These are phyloP conservation scores for Eunapius fragilis DNA, from an alignment of 37 sponge, comb jelly and placozoan species.

Conservation along the genomic window DNA sequence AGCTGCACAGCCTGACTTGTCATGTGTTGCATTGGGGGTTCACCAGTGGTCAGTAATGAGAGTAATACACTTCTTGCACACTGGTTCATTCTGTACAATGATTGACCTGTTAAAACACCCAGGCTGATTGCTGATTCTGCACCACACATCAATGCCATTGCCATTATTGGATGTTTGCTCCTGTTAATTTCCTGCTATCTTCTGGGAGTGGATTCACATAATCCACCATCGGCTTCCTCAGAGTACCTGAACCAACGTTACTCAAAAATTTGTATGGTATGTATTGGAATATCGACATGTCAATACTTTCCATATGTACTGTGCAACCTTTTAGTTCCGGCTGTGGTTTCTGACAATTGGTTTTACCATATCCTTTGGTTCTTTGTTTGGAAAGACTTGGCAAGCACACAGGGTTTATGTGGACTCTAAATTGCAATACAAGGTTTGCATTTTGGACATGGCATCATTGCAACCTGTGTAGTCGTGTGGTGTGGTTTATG, in stretches of 20 bases:
- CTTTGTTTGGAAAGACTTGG: conserved; percentile 42
- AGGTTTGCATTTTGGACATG: too few species aligned
- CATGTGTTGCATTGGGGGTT: too few species aligned
- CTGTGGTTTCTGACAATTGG: conserved; percentile 45
- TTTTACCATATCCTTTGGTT: conserved; percentile 56
- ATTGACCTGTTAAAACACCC: too few species aligned
- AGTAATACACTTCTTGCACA: too few species aligned
- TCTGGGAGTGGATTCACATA: conserved; percentile 13
- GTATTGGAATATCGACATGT: not conserved
- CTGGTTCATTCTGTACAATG: too few species aligned
- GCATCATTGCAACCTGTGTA: too few species aligned
- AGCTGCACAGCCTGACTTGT: too few species aligned
- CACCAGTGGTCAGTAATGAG: too few species aligned
- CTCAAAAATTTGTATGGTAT: conserved; percentile 6
- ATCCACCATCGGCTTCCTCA: not conserved
- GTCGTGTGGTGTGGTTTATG: not conserved
- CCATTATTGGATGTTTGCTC: conserved; percentile 23
- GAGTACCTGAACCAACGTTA: not conserved
- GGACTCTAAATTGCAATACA: not conserved
- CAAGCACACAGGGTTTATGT: conserved; percentile 48
- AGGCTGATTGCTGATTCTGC: conserved; percentile 33
- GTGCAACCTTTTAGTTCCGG: not conserved
- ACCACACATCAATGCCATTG: conserved; percentile 27
- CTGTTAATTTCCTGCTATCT: not conserved
- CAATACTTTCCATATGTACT: too few species aligned